These are phyloP conservation scores for Pinna nobilis DNA, from an alignment of 1,140 invertebrate species.

Conservation along the genomic window DNA sequence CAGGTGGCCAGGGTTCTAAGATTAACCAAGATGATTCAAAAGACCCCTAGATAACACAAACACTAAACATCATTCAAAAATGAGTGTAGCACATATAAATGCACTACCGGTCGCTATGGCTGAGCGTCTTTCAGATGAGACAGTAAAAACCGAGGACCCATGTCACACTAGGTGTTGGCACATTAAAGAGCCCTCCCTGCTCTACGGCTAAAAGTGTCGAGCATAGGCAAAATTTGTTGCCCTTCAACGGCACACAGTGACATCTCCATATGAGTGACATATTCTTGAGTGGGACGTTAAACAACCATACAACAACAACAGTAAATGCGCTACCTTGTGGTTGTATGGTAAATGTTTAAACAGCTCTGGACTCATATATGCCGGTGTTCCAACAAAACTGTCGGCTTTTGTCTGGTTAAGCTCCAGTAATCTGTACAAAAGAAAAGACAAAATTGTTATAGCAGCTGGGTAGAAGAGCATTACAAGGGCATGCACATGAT, in stretches of 20 bases:
- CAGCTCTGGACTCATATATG: conserved; percentile 64
- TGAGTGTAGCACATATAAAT: neutral
- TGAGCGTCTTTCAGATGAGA: too few species aligned
- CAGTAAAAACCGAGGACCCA: too few species aligned
- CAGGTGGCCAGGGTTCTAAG: too few species aligned
- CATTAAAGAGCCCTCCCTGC: too few species aligned
- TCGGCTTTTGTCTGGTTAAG: conserved; percentile 54
- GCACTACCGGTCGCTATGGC: neutral
- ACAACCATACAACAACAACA: too few species aligned
- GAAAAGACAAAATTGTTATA: neutral
- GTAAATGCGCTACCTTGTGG: conserved; percentile 51
- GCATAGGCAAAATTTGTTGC: too few species aligned
- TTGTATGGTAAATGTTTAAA: conserved; percentile 58
- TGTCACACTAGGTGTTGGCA: too few species aligned
- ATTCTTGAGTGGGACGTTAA: too few species aligned
- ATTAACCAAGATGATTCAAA: too few species aligned
- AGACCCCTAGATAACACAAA: neutral
- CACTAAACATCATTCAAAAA: neutral
- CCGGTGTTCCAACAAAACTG: conserved; percentile 60
- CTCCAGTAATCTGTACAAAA: conserved; percentile 27
- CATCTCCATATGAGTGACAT: too few species aligned
- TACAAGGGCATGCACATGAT: neutral
- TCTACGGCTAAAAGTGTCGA: too few species aligned
- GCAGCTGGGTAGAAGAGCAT: neutral
- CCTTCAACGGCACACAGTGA: too few species aligned